Evolutionary conservation across 2,113 vertebrate genomes (phyloP).

Genomic region (Calidris pygmaea): DNA sequence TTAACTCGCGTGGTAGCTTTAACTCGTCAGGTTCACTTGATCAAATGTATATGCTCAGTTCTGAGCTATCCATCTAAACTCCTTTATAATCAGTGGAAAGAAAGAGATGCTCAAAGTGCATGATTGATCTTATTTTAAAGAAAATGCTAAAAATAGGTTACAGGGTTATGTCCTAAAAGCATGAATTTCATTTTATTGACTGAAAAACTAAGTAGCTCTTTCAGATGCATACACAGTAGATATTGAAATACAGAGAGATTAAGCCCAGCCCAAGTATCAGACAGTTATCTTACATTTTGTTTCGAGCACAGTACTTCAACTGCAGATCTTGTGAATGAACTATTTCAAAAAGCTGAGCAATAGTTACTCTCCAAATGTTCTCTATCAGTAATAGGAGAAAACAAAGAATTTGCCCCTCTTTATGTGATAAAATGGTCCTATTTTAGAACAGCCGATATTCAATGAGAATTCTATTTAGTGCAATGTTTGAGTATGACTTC

Average conservation of each 20-base stretch:
- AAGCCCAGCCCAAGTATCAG: background rate
- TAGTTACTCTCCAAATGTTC: background rate
- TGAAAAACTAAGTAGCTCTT: background rate
- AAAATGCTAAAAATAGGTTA: background rate
- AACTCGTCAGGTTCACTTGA: background rate
- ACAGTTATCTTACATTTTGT: background rate
- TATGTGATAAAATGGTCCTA: background rate
- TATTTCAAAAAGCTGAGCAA: background rate
- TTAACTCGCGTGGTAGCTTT: background rate
- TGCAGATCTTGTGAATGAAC: background rate
- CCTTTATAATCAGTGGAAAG: background rate
- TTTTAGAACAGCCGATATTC: background rate
- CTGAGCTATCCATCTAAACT: background rate
- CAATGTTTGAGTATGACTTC: background rate
- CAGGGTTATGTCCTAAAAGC: background rate
- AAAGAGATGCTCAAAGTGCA: background rate
- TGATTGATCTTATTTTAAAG: background rate
- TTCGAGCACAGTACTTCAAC: background rate
- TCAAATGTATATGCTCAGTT: background rate
- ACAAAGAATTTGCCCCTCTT: background rate
- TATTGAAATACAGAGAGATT: background rate
- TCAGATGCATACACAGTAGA: background rate
- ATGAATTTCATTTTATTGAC: background rate
- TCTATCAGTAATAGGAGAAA: background rate
- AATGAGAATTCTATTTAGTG: background rate